phyloP scores from a whole-genome alignment of 2,797 vertebrate species.

The Melanogrammus aeglefinus region DNA sequence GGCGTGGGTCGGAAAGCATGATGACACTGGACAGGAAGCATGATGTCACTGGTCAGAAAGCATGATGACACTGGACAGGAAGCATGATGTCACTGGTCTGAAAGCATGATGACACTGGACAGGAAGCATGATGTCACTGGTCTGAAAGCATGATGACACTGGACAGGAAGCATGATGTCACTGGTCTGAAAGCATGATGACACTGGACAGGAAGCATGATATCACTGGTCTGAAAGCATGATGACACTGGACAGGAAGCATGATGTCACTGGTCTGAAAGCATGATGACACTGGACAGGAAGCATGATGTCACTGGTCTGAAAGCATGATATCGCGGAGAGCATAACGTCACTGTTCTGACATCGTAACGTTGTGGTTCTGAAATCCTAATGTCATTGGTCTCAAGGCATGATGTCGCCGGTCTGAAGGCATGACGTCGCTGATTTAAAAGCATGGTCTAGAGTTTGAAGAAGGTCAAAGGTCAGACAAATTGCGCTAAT shows the following conservation, averaged over 20 bases:
- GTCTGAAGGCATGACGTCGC: constrained; percentile 33
- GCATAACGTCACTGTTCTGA: not conserved
- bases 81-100: constrained; percentile 11
- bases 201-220: not conserved
- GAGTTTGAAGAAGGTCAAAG: not conserved
- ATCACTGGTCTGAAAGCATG: too few relatives aligned
- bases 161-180: constrained; percentile 34
- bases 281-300: too few relatives aligned
- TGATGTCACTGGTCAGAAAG: not conserved
- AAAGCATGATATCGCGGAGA: too few relatives aligned
- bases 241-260: too few relatives aligned
- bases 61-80: constrained; percentile 28
- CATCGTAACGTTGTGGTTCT: not conserved
- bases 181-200: not conserved
- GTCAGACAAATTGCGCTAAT: constrained; percentile 10
- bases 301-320: not conserved
- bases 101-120: constrained; percentile 15
- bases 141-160: not conserved
- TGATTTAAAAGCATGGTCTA: not conserved
- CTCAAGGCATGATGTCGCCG: not conserved
- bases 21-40: constrained; percentile 37
- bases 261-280: not conserved
- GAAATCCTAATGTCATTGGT: not conserved
- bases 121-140: constrained; percentile 28
- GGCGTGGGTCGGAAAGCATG: constrained; percentile 31